A percentile compares a stretch with the other conserved stretches of the same genome.
phyloP scores from a whole-genome alignment of 2,797 vertebrate genomes.

The Pampus argenteus region DNA sequence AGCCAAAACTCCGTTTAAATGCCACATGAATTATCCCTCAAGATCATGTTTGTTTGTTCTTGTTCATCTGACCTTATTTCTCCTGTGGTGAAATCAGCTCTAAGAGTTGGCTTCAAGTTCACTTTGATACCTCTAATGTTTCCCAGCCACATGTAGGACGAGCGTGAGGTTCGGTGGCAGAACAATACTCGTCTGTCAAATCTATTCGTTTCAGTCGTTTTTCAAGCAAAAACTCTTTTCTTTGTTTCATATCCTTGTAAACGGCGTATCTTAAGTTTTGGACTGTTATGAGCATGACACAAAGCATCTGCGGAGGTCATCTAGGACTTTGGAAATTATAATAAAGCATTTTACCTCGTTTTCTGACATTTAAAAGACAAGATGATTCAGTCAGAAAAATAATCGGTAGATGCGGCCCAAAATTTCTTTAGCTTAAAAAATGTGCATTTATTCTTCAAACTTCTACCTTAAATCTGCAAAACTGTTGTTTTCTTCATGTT shows the following conservation, averaged over 20 bases:
- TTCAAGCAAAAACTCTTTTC: too few species aligned
- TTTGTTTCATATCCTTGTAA: too few species aligned
- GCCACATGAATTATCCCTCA: conserved; percentile 60
- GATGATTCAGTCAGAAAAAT: not conserved
- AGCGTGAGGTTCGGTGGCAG: not conserved
- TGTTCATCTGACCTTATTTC: conserved; percentile 41
- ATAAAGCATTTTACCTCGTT: not conserved
- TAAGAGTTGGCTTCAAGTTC: not conserved
- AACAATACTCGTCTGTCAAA: not conserved
- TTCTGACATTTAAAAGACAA: not conserved
- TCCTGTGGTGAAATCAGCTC: conserved; percentile 22
- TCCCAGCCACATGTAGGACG: not conserved
- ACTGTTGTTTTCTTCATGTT: not conserved
- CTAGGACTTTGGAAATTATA: not conserved
- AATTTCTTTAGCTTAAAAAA: not conserved
- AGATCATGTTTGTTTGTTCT: conserved; percentile 48
- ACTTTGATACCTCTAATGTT: not conserved
- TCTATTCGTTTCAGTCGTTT: too few species aligned
- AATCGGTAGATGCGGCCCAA: too few species aligned
- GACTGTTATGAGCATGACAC: not conserved
- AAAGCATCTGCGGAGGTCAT: not conserved
- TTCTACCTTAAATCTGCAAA: not conserved
- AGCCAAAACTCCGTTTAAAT: conserved; percentile 72
- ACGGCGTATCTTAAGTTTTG: too few species aligned
- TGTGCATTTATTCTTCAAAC: not conserved